A percentile compares a stretch with the other conserved stretches of the same genome.
Evolutionary conservation across 2,113 vertebrate genomes (phyloP).

Genomic region (Daboia siamensis): DNA sequence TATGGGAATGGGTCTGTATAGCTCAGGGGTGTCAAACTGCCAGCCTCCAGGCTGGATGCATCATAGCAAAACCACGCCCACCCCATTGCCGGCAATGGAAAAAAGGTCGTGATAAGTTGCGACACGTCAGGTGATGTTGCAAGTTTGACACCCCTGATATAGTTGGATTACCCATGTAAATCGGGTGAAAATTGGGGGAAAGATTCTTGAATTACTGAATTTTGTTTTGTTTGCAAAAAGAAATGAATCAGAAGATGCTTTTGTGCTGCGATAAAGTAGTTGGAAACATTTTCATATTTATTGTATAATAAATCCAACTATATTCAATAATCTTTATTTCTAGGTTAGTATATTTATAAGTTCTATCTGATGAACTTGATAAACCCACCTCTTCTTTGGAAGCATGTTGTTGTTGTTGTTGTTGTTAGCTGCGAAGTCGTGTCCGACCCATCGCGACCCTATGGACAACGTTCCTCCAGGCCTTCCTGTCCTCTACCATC

Average conservation of each 20-base stretch:
- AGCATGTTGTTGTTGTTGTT: too few relatives aligned
- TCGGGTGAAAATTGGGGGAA: background rate
- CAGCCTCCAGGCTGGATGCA: too few relatives aligned
- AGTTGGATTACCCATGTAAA: background rate
- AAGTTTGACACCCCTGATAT: background rate
- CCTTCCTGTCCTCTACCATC: too few relatives aligned
- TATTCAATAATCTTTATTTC: background rate
- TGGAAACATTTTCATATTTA: background rate
- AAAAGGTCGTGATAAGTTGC: too few relatives aligned
- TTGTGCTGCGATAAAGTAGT: background rate
- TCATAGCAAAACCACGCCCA: too few relatives aligned
- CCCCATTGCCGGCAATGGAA: too few relatives aligned
- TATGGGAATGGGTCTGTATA: background rate
- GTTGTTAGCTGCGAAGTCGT: too few relatives aligned
- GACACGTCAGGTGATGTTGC: too few relatives aligned
- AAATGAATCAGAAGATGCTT: background rate
- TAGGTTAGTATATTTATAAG: background rate
- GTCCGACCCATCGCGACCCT: too few relatives aligned
- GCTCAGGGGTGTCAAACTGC: too few relatives aligned
- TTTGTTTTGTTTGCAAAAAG: background rate
- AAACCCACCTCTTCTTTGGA: background rate
- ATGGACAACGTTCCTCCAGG: too few relatives aligned
- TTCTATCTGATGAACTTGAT: background rate
- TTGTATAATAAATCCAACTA: background rate
- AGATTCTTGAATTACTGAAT: background rate